A percentile compares a stretch with the other conserved stretches of the same genome.
These are phyloP conservation scores for Brachionus manjavacas DNA, from an alignment of 1,140 invertebrate genomes.

Conservation along the genomic window DNA sequence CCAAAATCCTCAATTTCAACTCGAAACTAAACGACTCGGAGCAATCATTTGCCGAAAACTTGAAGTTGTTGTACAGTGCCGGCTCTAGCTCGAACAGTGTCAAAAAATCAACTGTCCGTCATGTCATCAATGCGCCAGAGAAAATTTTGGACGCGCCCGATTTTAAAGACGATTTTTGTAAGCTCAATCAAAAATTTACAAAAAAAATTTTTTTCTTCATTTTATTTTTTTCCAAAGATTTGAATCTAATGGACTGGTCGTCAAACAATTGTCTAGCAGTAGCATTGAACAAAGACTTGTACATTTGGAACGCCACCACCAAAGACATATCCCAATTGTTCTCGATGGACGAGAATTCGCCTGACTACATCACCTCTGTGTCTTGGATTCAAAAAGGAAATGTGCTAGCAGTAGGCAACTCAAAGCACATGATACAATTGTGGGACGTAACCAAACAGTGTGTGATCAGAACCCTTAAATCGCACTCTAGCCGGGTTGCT, in stretches of 20 bases:
- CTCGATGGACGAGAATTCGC: conserved; percentile 65
- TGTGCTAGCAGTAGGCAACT: conserved; percentile 81
- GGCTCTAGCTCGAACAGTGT: neutral
- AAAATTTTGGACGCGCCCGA: conserved; percentile 93
- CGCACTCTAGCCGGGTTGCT: conserved; percentile 64
- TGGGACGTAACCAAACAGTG: conserved; percentile 62
- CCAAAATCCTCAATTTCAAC: conserved; percentile 16
- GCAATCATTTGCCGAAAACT: neutral
- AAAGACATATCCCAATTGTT: conserved; percentile 78
- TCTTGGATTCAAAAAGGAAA: conserved; percentile 85
- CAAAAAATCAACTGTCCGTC: conserved; percentile 59
- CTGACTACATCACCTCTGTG: conserved; percentile 77
- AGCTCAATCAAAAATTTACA: no score
- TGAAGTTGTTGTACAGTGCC: conserved; percentile 6
- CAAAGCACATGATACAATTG: conserved; percentile 64
- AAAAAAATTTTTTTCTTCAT: conserved; percentile 54
- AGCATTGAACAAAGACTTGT: conserved; percentile 76
- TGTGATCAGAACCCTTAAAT: conserved; percentile 53
- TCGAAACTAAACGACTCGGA: neutral
- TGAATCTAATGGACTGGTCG: conserved; percentile 94
- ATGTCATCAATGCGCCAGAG: conserved; percentile 85
- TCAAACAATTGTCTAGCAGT: conserved; percentile 79
- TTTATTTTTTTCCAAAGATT: conserved; percentile 63
- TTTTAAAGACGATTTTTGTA: conserved; percentile 86
- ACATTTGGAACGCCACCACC: conserved; percentile 89